These are phyloP conservation scores for Clitarchus hookeri DNA, from an alignment of 2,888 invertebrate genomes.

Conservation along the genomic window DNA sequence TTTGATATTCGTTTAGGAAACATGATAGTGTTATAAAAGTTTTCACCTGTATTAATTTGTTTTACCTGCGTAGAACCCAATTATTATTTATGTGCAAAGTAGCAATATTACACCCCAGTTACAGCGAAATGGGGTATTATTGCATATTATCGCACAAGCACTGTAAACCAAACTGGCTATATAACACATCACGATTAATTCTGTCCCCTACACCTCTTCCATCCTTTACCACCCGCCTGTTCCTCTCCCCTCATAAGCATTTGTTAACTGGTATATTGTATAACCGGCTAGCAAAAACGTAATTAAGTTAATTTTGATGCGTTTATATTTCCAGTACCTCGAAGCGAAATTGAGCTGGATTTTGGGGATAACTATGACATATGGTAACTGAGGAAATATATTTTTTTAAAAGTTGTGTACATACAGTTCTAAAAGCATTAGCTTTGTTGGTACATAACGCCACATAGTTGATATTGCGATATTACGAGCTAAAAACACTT, in stretches of 20 bases:
- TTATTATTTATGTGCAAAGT: not conserved
- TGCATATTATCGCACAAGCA: not conserved
- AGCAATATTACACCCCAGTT: not conserved
- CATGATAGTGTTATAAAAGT: too few species aligned
- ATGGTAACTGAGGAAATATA: not conserved
- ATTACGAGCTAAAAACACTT: too few species aligned
- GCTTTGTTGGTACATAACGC: too few species aligned
- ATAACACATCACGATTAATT: not conserved
- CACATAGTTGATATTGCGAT: too few species aligned
- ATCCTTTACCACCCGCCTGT: not conserved
- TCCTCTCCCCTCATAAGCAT: not conserved
- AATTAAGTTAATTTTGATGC: slow-evolving; percentile 26
- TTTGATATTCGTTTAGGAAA: too few species aligned
- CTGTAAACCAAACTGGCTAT: not conserved
- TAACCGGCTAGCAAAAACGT: not conserved
- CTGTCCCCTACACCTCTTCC: not conserved
- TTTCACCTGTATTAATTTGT: too few species aligned
- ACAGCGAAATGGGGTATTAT: not conserved
- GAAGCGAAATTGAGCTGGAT: slow-evolving; percentile 15
- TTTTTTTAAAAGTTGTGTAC: not conserved
- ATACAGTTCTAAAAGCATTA: too few species aligned
- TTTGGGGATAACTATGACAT: slow-evolving; percentile 21
- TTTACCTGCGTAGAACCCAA: not conserved
- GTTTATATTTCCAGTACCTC: slow-evolving; percentile 20
- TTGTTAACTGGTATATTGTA: not conserved